Conservation (phyloP, 2,797 vertebrate species). For the Bryconaethiops microstoma region DNA sequence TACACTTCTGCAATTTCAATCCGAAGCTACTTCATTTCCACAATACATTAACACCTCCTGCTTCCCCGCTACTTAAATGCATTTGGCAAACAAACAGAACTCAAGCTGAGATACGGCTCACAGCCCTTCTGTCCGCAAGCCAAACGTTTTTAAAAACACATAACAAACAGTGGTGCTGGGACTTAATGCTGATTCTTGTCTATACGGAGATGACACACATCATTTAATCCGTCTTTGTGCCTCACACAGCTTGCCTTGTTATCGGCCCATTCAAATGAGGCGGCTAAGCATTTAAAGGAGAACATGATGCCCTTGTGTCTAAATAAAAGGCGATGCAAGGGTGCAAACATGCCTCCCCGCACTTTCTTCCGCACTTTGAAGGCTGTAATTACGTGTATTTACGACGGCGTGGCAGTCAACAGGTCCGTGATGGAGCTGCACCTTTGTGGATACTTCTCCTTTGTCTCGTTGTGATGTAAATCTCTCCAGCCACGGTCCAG, state of each 20-base stretch:
- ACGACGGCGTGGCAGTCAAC: conserved; percentile 61
- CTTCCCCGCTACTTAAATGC: conserved; percentile 35
- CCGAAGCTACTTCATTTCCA: conserved; percentile 35
- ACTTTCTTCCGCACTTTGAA: conserved; percentile 56
- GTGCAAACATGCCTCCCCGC: conserved; percentile 63
- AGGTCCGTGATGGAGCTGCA: conserved; percentile 47
- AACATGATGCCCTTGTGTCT: conserved; percentile 65
- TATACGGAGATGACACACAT: conserved; percentile 55
- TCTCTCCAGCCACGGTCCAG: neutral
- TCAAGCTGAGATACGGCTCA: conserved; percentile 42
- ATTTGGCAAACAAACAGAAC: conserved; percentile 45
- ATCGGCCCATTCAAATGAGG: conserved; percentile 55
- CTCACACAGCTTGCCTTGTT: conserved; percentile 54
- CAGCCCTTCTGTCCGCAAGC: conserved; percentile 27
- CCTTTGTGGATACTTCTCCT: conserved; percentile 62
- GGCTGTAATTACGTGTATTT: conserved; percentile 64
- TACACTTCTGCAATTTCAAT: conserved; percentile 26
- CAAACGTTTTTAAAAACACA: conserved; percentile 48
- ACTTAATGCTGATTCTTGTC: conserved; percentile 52
- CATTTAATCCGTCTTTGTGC: conserved; percentile 63
- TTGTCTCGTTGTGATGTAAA: conserved; percentile 53
- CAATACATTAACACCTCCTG: conserved; percentile 46
- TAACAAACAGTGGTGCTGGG: conserved; percentile 58
- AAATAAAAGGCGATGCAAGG: conserved; percentile 37
- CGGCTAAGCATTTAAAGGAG: conserved; percentile 50